These are phyloP conservation scores for Myotis planiceps DNA, from an alignment of 2,797 vertebrate genomes.

Conservation along the genomic window DNA sequence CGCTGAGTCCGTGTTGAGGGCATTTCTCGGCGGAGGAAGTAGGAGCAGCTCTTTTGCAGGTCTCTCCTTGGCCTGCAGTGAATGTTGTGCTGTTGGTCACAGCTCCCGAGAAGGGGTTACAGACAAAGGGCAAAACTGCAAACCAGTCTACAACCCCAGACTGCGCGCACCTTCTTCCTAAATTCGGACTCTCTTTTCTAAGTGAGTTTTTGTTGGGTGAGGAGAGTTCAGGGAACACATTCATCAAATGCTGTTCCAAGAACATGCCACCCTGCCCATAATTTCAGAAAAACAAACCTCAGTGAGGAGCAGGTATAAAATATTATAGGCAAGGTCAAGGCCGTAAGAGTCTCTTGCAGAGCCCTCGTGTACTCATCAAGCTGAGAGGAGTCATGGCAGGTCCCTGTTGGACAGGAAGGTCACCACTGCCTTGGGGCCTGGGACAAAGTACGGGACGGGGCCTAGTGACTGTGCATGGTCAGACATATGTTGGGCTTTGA, in stretches of 20 bases:
- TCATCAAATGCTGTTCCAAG: neutral
- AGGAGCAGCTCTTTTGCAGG: neutral
- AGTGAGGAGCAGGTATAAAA: constrained; percentile 18
- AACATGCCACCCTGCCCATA: neutral
- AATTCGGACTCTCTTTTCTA: neutral
- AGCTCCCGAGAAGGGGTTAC: neutral
- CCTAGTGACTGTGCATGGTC: neutral
- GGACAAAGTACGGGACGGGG: neutral
- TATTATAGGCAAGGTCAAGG: neutral
- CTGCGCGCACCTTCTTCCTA: neutral
- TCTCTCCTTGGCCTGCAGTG: neutral
- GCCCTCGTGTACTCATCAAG: neutral
- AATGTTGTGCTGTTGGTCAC: neutral
- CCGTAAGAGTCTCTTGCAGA: neutral
- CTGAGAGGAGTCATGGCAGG: neutral
- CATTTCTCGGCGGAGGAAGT: neutral
- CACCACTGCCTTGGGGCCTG: neutral
- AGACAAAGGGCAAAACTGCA: neutral
- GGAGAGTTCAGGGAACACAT: neutral
- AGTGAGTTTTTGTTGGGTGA: neutral
- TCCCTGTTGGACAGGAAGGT: neutral
- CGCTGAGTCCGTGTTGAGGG: neutral
- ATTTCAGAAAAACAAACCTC: constrained; percentile 18
- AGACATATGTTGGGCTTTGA: neutral
- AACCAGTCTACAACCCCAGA: neutral